Evolutionary conservation across 2,888 invertebrate species (phyloP).

Genomic region (Andricus quercusramuli): DNA sequence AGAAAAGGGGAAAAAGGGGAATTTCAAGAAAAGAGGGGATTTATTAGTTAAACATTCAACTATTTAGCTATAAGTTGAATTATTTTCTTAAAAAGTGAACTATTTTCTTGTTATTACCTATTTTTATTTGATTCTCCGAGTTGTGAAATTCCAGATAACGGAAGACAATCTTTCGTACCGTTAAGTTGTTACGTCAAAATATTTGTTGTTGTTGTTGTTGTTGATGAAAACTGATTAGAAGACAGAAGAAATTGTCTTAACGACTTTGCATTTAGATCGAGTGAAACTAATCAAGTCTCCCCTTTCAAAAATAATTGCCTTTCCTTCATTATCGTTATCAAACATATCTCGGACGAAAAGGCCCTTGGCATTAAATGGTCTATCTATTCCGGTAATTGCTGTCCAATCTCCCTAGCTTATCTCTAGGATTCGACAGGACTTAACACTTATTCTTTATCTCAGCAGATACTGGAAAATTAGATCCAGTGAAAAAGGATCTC

Average conservation of each 20-base stretch:
- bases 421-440: constrained; percentile 12
- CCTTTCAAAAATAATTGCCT: constrained; percentile 32
- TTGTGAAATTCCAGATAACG: neutral
- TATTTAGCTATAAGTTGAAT: no score
- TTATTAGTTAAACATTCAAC: no score
- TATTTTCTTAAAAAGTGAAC: no score
- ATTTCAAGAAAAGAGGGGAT: no score
- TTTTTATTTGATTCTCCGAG: neutral
- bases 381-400: constrained; percentile 16
- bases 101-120: no score
- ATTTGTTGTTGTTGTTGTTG: constrained; percentile 12
- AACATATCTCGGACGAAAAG: constrained; percentile 16
- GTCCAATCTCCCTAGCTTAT: neutral
- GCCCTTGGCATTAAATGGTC: constrained; percentile 11
- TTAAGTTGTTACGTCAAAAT: neutral
- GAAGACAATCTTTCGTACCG: neutral
- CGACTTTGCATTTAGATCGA: constrained; percentile 23
- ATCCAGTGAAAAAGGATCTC: no score
- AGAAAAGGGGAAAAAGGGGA: no score
- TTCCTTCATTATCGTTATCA: constrained; percentile 25
- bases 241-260: neutral
- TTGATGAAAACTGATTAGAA: neutral
- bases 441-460: constrained; percentile 8
- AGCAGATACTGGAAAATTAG: neutral
- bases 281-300: constrained; percentile 33